These are phyloP conservation scores for Globodera ellingtonae DNA, from an alignment of 1,140 invertebrate genomes.

Conservation along the genomic window DNA sequence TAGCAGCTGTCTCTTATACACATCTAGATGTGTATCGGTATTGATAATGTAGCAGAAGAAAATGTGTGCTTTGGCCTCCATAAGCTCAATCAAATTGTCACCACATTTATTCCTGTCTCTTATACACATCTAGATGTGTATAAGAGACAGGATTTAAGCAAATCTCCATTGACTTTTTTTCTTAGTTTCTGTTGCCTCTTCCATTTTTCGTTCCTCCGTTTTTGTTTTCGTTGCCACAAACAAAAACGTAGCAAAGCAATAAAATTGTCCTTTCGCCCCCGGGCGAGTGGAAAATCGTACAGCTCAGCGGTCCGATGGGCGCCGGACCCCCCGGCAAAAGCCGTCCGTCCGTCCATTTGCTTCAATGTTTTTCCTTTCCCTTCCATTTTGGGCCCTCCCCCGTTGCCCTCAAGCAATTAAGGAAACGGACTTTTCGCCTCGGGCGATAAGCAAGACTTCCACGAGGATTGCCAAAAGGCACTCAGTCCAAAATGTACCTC, in stretches of 20 bases:
- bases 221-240: neutral
- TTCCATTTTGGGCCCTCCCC: neutral
- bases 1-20: no score
- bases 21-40: no score
- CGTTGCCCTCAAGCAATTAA: neutral
- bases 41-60: no score
- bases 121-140: no score
- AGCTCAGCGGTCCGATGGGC: neutral
- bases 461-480: neutral
- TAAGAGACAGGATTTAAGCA: no score
- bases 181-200: neutral
- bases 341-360: neutral
- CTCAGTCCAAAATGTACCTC: neutral
- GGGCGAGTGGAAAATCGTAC: neutral
- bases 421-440: neutral
- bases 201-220: constrained; percentile 9
- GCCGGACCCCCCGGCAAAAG: neutral
- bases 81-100: neutral
- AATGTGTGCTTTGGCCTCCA: neutral
- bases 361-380: neutral
- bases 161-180: neutral
- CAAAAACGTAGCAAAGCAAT: neutral
- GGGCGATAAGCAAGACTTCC: neutral
- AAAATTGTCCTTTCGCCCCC: neutral
- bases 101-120: neutral